Conservation (phyloP, 1,140 invertebrate genomes). For the Choristoneura fumiferana region DNA sequence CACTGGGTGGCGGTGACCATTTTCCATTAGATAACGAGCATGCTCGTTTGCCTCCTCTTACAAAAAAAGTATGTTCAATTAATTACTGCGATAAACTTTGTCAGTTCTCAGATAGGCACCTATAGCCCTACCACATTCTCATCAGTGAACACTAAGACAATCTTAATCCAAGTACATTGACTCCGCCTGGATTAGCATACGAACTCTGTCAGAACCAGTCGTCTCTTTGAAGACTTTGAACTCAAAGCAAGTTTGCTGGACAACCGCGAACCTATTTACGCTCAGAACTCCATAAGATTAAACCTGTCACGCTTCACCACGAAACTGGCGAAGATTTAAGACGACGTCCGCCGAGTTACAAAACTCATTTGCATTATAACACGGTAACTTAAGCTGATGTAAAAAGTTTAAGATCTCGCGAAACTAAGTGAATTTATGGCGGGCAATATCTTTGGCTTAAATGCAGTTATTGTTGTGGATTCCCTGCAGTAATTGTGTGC, state of each 20-base stretch:
- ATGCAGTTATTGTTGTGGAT: constrained; percentile 38
- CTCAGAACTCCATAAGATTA: constrained; percentile 25
- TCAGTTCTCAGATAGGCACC: no score
- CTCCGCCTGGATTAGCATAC: neutral
- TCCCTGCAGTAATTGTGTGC: constrained; percentile 16
- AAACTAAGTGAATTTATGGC: constrained; percentile 61
- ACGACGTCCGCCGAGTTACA: constrained; percentile 43
- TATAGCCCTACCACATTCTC: no score
- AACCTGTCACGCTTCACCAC: constrained; percentile 27
- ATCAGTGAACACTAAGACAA: no score
- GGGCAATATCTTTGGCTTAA: constrained; percentile 51
- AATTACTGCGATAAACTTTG: no score
- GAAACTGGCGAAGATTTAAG: constrained; percentile 47
- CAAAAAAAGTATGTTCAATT: no score
- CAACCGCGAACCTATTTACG: constrained; percentile 14
- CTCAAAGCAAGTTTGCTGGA: constrained; percentile 1
- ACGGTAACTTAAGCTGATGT: constrained; percentile 55
- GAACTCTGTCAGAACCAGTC: constrained; percentile 5
- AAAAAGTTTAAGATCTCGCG: constrained; percentile 59
- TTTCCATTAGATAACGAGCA: no score
- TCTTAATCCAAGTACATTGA: no score
- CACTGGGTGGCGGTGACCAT: no score
- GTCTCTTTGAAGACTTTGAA: neutral
- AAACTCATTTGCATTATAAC: constrained; percentile 68
- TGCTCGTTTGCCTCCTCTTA: no score